phyloP scores from a whole-genome alignment of 2,888 invertebrate genomes.

The Carcina quercana region DNA sequence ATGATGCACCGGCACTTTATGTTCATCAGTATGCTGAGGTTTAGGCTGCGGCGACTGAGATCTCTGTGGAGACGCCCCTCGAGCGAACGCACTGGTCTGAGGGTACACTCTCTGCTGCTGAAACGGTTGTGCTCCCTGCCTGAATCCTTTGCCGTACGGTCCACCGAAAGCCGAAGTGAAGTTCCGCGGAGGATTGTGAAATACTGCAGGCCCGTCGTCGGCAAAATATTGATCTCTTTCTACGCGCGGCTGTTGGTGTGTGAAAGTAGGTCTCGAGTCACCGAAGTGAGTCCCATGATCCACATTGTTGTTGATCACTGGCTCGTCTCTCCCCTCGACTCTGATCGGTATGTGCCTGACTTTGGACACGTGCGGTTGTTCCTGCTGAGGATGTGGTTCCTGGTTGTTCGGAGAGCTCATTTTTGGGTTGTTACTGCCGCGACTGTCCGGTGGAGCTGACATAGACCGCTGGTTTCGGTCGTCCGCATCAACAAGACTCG shows the following conservation, averaged over 20 bases:
- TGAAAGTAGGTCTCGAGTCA: conserved; percentile 46
- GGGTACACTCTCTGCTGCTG: conserved; percentile 66
- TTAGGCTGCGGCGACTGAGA: conserved; percentile 58
- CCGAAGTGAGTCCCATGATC: conserved; percentile 48
- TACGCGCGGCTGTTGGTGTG: conserved; percentile 40
- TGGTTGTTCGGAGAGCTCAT: conserved; percentile 52
- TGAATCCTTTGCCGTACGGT: conserved; percentile 50
- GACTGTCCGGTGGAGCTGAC: conserved; percentile 84
- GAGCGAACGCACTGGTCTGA: conserved; percentile 41
- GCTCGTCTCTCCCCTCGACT: conserved; percentile 89
- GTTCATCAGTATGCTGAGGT: conserved; percentile 50
- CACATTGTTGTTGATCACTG: conserved; percentile 79
- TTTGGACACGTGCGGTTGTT: conserved; percentile 56
- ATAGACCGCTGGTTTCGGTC: conserved; percentile 81
- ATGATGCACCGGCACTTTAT: conserved; percentile 56
- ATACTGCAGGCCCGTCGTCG: conserved; percentile 45
- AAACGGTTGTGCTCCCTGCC: conserved; percentile 65
- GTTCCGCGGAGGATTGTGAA: conserved; percentile 60
- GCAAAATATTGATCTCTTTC: conserved; percentile 63
- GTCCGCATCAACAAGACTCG: conserved; percentile 65
- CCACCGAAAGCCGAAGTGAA: conserved; percentile 61
- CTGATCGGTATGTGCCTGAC: conserved; percentile 91
- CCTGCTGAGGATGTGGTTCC: conserved; percentile 34
- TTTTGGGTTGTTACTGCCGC: conserved; percentile 31
- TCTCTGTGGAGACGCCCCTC: conserved; percentile 55